Base-by-base conservation (phyloP, 1,140 invertebrate genomes). In the Drosophila gunungcola region DNA sequence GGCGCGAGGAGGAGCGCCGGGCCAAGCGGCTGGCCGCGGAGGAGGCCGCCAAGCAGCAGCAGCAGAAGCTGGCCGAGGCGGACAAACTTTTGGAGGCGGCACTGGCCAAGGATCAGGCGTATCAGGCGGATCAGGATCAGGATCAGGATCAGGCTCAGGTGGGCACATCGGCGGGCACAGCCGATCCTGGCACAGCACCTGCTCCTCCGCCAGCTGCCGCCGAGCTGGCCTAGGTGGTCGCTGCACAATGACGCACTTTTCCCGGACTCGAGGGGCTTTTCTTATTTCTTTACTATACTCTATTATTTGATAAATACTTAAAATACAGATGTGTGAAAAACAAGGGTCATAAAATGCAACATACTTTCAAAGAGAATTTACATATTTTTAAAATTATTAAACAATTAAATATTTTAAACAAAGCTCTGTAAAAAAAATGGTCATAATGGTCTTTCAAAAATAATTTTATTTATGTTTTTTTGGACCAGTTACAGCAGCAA, bases 11-110 rank as follows among this genome's bases (percentile, higher is more conserved):
- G 73, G 77, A 88, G 65, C 73, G 63, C 9, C 77, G 80, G 0
- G 84, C 80, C 61, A 89, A 90, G 58, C 75, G 79, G 51, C 77
- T 67, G 36, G 63, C 48, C n/a, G 77, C 48, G 13, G 77, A 70
- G 13, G 72, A 63, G 48, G 80, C 73, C 49, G 80, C 16, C 16
- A 21, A 21, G 16, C 16, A 89, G n/a, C 89, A 88, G 46, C 76
- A 89, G 46, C 80, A 63, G n/a, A 64, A 89, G 36, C 39, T 76
- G 16, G 58, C 70, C 9, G 83, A 86, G 60, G 83, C 84, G 6
- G 82, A 86, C 29, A 75, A 86, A 58, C 51, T 86, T 1, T 48
- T 88, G 7, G 82, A 74, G 1, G 82, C 78, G 1, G 68, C 69
- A 0, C 51, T 86, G 4, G 65, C 70, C 25, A 39, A 41, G 13